Conservation (phyloP, 2,888 invertebrate species). For the Halictus quadricinctus region DNA sequence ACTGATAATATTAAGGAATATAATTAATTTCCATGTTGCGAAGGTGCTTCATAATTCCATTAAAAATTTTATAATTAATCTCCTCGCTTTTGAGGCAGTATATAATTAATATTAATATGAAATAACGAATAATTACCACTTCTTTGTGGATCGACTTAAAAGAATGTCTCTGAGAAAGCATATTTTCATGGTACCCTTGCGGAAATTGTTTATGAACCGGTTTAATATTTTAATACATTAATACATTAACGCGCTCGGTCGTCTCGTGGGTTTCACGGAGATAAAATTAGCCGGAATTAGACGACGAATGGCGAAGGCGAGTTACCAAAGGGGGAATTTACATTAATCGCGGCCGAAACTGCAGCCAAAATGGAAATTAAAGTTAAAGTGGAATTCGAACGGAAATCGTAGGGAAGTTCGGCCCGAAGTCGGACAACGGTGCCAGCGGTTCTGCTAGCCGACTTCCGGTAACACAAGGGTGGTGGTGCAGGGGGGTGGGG, state of each 20-base stretch:
- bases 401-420: constrained; percentile 37
- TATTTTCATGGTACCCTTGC: background rate
- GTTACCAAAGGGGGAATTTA: constrained; percentile 6
- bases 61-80: background rate
- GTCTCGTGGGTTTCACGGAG: background rate
- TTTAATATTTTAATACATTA: background rate
- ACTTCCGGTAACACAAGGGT: constrained; percentile 9
- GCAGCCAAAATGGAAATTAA: constrained; percentile 41
- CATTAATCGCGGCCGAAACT: constrained; percentile 29
- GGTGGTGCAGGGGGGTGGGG: background rate
- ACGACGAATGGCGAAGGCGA: background rate
- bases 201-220: background rate
- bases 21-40: background rate
- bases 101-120: background rate
- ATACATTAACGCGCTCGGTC: background rate
- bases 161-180: background rate
- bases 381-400: constrained; percentile 52
- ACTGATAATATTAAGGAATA: background rate
- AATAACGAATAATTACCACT: background rate
- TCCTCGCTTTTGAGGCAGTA: background rate
- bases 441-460: constrained; percentile 4
- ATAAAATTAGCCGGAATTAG: constrained; percentile 18
- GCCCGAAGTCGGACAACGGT: constrained; percentile 28
- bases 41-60: background rate
- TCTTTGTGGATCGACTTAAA: background rate